Evolutionary conservation across 2,113 vertebrate genomes (phyloP).

Genomic region (Ictalurus furcatus): DNA sequence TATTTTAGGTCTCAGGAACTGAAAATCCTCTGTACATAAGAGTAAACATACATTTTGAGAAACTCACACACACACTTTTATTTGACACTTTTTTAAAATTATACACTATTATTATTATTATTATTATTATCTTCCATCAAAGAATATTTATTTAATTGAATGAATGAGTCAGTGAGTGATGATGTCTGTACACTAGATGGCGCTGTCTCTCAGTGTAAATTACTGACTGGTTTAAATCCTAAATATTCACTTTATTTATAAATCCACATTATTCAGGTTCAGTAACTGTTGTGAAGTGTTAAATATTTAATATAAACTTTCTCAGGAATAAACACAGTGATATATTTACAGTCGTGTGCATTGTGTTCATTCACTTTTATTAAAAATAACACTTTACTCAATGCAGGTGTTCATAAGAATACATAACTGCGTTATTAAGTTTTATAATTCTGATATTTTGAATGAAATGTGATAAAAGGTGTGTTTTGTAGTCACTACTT

Average conservation of each 20-base stretch:
- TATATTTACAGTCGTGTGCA: background rate
- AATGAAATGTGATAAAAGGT: background rate
- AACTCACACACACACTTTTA: no score
- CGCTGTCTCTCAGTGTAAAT: background rate
- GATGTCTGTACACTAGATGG: background rate
- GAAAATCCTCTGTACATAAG: no score
- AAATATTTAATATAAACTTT: background rate
- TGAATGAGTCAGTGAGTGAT: background rate
- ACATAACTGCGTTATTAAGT: background rate
- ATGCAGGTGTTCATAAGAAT: background rate
- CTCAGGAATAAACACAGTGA: background rate
- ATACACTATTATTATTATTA: no score
- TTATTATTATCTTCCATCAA: no score
- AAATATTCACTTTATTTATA: background rate
- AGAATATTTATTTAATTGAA: no score
- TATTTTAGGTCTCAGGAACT: no score
- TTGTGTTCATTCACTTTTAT: no score
- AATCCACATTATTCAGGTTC: background rate
- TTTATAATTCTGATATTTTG: background rate
- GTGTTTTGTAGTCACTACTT: background rate
- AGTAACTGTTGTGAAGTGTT: background rate
- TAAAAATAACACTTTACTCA: background rate
- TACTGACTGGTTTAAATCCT: background rate
- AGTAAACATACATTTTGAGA: no score
- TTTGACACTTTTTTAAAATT: no score